A percentile compares a stretch with the other conserved stretches of the same genome.
phyloP scores from a whole-genome alignment of 2,888 invertebrate genomes.

The Thymelicus lineola region DNA sequence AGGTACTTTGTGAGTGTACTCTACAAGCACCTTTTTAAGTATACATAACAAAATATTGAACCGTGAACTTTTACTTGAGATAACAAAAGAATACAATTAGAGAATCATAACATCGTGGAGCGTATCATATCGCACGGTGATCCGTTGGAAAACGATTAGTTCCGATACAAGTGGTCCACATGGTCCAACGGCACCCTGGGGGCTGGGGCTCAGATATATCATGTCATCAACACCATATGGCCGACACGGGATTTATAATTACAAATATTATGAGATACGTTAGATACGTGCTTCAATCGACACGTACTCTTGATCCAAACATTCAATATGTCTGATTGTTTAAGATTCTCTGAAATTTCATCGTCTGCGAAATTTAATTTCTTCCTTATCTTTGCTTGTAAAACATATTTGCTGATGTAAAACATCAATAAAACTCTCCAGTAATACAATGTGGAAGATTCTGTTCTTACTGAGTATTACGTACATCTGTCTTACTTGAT shows the following conservation, averaged over 20 bases:
- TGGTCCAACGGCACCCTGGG: slow-evolving; percentile 51
- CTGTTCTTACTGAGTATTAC: too few species aligned
- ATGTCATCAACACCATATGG: slow-evolving; percentile 72
- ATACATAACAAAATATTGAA: not conserved
- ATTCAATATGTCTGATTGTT: too few species aligned
- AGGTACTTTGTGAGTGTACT: too few species aligned
- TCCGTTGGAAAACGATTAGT: slow-evolving; percentile 68
- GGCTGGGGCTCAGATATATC: slow-evolving; percentile 46
- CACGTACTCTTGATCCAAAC: too few species aligned
- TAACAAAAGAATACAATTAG: slow-evolving; percentile 24
- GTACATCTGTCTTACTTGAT: too few species aligned
- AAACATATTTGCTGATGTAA: too few species aligned
- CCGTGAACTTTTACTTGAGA: not conserved
- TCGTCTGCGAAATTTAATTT: too few species aligned
- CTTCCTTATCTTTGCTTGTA: too few species aligned
- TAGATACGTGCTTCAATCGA: too few species aligned
- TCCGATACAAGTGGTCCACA: slow-evolving; percentile 75
- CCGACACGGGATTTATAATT: slow-evolving; percentile 68
- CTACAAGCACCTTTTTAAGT: not conserved
- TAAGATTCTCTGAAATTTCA: too few species aligned
- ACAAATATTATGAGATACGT: slow-evolving; percentile 46
- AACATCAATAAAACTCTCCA: too few species aligned
- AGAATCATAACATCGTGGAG: slow-evolving; percentile 48
- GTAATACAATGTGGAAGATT: too few species aligned
- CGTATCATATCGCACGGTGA: slow-evolving; percentile 42